Base-by-base conservation (phyloP, 2,888 invertebrate species). In the Tetragonisca angustula region DNA sequence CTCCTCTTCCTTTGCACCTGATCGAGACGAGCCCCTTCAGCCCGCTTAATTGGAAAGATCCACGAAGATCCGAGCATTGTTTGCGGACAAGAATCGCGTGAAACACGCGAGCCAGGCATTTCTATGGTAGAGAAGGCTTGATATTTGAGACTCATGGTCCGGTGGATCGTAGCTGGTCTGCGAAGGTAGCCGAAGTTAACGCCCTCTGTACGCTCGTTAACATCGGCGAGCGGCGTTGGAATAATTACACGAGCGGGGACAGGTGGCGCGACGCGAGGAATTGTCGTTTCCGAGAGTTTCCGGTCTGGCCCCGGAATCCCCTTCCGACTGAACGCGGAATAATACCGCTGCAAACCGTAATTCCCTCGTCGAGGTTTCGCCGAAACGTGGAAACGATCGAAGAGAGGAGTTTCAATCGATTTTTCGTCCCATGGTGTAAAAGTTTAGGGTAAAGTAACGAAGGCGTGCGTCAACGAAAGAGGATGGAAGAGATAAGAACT, bases 1-100 rank as follows among this genome's bases (percentile, higher is more conserved):
- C 72, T 68, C 79, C 92, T 91, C 90, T 89, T 91, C 81, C 91
- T 92, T 90, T 85, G 89, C 89, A 90, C 85, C 90, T 89, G 89
- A 89, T 90, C 85, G 84, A 59, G 49, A 56, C 43, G 49, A 43
- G 68, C 49, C 78, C 71, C 71, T 27, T 59, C 79, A 56, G 85
- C 78, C 76, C 81, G 79, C 83, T 89, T 89, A 89, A 89, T 89
- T 89, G 89, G 88, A 88, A 90, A 88, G 89, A 89, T 87, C 82
- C 90, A 88, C 88, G 87, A 84, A 84, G 89, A 89, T 27, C 85
- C 85, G 85, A 78, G 73, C 85, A 87, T 88, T 90, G 89, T 88
- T 86, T 81, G 88, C 76, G 81, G 84, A 84, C 86, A 72, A 75
- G 87, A 90, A 78, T 89, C 87, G 90, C 89, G 88, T 90, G 89